phyloP scores from a whole-genome alignment of 2,888 invertebrate species.

The Heliothis peltigera region DNA sequence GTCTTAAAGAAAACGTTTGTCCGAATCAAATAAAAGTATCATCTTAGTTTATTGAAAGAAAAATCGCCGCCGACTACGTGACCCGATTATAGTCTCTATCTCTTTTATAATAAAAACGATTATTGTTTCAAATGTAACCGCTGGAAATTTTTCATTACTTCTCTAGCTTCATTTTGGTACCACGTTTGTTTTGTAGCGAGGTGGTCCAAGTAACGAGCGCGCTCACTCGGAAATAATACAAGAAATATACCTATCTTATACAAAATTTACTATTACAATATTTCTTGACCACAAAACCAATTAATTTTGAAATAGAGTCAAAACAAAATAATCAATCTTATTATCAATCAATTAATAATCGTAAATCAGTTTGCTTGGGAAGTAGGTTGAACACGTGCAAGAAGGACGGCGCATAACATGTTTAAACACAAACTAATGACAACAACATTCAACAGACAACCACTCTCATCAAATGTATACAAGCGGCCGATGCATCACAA shows the following conservation, averaged over 20 bases:
- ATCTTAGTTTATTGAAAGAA: conserved; percentile 60
- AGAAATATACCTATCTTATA: neutral
- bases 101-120: conserved; percentile 52
- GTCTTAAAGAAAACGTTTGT: conserved; percentile 55
- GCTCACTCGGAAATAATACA: neutral
- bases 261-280: neutral
- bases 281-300: too few species aligned
- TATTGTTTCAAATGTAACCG: conserved; percentile 58
- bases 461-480: conserved; percentile 8
- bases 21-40: conserved; percentile 66
- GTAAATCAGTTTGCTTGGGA: neutral
- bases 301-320: neutral
- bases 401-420: neutral
- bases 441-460: neutral
- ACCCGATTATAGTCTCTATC: conserved; percentile 56
- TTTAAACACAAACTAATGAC: neutral
- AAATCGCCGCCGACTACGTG: conserved; percentile 41
- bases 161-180: conserved; percentile 72
- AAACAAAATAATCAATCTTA: neutral
- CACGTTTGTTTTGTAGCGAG: conserved; percentile 73
- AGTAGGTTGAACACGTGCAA: neutral
- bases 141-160: conserved; percentile 76
- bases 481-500: conserved; percentile 1
- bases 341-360: neutral
- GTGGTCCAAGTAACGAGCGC: conserved; percentile 57